Conservation (phyloP, 2,888 invertebrate genomes). For the Phasia obesa region DNA sequence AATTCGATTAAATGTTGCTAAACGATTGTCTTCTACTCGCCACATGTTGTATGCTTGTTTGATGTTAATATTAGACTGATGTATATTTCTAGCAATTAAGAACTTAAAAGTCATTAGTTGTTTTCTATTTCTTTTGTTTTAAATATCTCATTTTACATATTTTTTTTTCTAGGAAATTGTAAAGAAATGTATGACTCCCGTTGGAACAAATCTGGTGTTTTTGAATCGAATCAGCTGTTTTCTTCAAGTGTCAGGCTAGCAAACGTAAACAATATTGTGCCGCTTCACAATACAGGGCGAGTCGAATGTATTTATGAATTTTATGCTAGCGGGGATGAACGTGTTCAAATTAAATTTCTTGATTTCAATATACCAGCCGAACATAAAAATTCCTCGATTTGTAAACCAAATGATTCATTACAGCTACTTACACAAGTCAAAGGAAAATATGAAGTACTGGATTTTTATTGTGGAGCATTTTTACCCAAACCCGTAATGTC, state of each 20-base stretch:
- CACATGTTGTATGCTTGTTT: slow-evolving; percentile 83
- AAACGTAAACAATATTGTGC: slow-evolving; percentile 68
- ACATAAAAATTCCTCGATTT: slow-evolving; percentile 77
- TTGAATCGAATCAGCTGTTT: slow-evolving; percentile 90
- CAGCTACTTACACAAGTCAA: slow-evolving; percentile 89
- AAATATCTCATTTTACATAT: not conserved
- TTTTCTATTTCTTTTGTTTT: slow-evolving; percentile 4
- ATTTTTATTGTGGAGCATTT: slow-evolving; percentile 91
- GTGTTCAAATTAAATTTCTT: slow-evolving; percentile 84
- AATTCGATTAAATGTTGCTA: slow-evolving; percentile 89
- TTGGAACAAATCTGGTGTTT: slow-evolving; percentile 90
- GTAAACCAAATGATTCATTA: slow-evolving; percentile 79
- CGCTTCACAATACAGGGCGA: slow-evolving; percentile 83
- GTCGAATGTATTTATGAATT: slow-evolving; percentile 93
- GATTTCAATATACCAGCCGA: slow-evolving; percentile 81
- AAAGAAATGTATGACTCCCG: slow-evolving; percentile 91
- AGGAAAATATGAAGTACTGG: slow-evolving; percentile 92
- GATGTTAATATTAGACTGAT: slow-evolving; percentile 87
- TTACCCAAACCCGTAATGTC: slow-evolving; percentile 96
- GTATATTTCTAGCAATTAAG: slow-evolving; percentile 72
- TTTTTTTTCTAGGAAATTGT: slow-evolving; percentile 84
- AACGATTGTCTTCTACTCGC: slow-evolving; percentile 86
- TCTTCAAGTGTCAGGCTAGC: slow-evolving; percentile 86
- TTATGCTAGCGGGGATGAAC: slow-evolving; percentile 91
- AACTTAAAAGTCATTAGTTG: slow-evolving; percentile 45